Base-by-base conservation (phyloP, 2,797 vertebrate genomes). In the Heteromormyrus szaboi region DNA sequence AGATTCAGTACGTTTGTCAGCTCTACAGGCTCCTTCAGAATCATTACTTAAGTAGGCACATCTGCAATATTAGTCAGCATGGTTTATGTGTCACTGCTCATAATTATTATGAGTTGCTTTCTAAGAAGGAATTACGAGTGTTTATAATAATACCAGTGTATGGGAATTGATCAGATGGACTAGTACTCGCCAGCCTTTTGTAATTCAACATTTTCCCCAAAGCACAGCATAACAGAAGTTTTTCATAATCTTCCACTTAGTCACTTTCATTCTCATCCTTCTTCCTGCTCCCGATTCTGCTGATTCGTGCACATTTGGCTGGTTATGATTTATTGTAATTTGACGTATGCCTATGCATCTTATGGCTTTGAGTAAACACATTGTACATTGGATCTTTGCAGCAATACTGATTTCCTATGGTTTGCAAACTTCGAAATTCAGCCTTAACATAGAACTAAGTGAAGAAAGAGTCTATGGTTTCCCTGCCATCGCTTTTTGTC, bases 31-130 rank as follows among this genome's bases (percentile, higher is more conserved):
- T 89, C 84, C 22, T n/a, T 17, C 44, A 50, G 81, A 84, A 84
- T 84, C 4, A 11, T 48, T 84, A 22, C 46, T 44, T 41, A 59
- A 46, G 54, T 84, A 88, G 90, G 90, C 87, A 72, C 4, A 44
- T 44, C 19, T 79, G 72, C 37, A 19, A 1, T 33, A 68, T 68
- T 68, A 68, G 3, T 33, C 11, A 33, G 25, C 62, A 68, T 33
- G 25, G 25, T 72, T 72, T 72, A 6, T 29, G 65, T 37, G 25
- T 72, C 65, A 72, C 29, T 6, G 29, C 65, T 33, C 65, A 72
- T 72, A 29, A 72, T 72, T 11, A 56, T 86, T 25, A 37, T 90
- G 89, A 91, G 50, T 88, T 14, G 50, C 51, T 22, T 88, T 33
- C 65, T 68, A 68, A 33, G 65, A 72, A 33, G 65, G 29, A 33